A percentile compares a stretch with the other conserved stretches of the same genome.
These are phyloP conservation scores for Sinocyclocheilus anophthalmus DNA, from an alignment of 2,113 vertebrate species.

Conservation along the genomic window DNA sequence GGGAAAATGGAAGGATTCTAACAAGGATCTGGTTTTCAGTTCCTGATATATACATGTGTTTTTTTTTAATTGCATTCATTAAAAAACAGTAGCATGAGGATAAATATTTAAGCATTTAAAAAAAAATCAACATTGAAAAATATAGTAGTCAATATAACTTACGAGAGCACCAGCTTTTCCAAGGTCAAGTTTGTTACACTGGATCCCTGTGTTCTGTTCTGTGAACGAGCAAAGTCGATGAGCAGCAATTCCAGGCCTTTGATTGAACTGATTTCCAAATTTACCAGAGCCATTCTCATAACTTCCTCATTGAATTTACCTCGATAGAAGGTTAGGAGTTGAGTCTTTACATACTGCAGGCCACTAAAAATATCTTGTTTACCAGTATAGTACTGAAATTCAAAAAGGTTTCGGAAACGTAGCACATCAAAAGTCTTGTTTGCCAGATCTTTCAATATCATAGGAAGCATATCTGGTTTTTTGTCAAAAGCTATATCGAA, in stretches of 20 bases:
- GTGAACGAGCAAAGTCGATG: constrained; percentile 83
- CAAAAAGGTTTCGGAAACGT: constrained; percentile 83
- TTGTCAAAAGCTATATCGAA: constrained; percentile 79
- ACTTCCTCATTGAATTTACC: constrained; percentile 86
- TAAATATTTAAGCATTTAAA: not conserved
- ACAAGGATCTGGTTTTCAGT: no score
- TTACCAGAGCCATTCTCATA: constrained; percentile 75
- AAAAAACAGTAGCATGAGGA: not conserved
- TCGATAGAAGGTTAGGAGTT: constrained; percentile 76
- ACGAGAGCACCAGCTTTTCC: constrained; percentile 75
- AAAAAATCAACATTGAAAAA: not conserved
- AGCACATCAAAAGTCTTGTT: constrained; percentile 71
- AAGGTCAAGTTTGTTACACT: constrained; percentile 70
- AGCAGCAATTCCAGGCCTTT: constrained; percentile 73
- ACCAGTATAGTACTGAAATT: constrained; percentile 79
- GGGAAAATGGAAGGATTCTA: no score
- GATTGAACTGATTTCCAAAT: constrained; percentile 68
- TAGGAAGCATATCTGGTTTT: constrained; percentile 60
- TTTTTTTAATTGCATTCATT: no score
- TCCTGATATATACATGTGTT: no score
- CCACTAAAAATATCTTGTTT: constrained; percentile 73
- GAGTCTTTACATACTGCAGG: constrained; percentile 62
- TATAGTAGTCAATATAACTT: constrained; percentile 43
- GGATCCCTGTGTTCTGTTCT: constrained; percentile 52
- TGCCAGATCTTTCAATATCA: constrained; percentile 75